A percentile compares a stretch with the other conserved stretches of the same genome.
These are phyloP conservation scores for Callorhinus ursinus DNA, from an alignment of 2,113 vertebrate species.

Conservation along the genomic window DNA sequence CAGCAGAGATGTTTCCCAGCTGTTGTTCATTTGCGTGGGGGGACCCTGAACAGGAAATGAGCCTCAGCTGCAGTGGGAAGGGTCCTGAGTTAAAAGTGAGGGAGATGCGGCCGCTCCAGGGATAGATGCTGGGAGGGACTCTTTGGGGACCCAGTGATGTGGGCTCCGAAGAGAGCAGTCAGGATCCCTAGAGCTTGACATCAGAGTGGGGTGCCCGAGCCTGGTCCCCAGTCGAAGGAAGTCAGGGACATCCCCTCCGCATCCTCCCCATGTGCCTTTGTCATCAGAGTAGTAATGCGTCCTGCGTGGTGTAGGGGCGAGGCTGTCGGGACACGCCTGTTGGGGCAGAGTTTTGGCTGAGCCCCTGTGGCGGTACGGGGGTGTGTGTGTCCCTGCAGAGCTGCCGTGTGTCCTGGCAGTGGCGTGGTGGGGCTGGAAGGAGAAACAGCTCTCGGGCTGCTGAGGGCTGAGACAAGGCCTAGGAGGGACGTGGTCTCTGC, in stretches of 20 bases:
- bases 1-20: slow-evolving; percentile 28
- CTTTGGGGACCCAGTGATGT: neutral
- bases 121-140: neutral
- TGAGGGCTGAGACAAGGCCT: neutral
- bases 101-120: rapidly evolving
- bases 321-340: rapidly evolving
- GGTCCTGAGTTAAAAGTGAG: neutral
- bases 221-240: rapidly evolving
- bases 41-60: slow-evolving; percentile 24
- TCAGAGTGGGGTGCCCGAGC: neutral
- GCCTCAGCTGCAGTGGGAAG: neutral
- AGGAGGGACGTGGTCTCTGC: neutral
- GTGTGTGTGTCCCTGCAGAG: neutral
- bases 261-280: rapidly evolving
- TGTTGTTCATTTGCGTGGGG: neutral
- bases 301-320: neutral
- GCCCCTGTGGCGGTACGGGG: neutral
- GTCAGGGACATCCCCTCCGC: rapidly evolving
- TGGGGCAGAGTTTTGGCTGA: neutral
- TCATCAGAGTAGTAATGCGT: neutral
- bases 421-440: neutral
- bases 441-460: neutral
- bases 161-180: neutral
- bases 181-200: neutral
- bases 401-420: rapidly evolving